phyloP scores from a whole-genome alignment of 2,888 invertebrate species.

The Caradrina clavipalpis region DNA sequence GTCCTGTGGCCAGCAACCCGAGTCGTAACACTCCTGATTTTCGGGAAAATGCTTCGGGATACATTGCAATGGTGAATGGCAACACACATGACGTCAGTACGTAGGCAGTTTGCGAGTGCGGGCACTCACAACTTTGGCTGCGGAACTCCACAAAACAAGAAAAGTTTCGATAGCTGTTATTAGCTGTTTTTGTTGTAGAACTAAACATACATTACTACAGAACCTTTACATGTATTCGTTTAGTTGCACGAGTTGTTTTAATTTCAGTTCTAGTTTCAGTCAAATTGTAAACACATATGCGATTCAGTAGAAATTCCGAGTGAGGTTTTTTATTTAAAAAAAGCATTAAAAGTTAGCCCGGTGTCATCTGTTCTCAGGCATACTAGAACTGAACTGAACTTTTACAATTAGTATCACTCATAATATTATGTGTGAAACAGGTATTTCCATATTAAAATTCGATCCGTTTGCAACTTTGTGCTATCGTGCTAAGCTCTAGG shows the following conservation, averaged over 20 bases:
- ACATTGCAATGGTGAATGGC: not conserved
- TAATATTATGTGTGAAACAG: too few relatives aligned
- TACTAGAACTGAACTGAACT: not conserved
- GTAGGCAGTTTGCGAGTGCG: not conserved
- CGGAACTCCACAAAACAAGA: conserved; percentile 32
- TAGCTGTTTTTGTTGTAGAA: conserved; percentile 15
- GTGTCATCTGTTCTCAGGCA: not conserved
- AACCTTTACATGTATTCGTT: not conserved
- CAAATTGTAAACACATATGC: too few relatives aligned
- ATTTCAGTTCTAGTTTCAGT: not conserved
- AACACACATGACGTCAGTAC: not conserved
- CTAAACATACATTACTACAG: conserved; percentile 12
- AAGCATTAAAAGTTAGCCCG: too few relatives aligned
- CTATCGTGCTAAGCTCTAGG: too few relatives aligned
- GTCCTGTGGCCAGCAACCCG: not conserved
- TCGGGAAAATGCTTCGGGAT: not conserved
- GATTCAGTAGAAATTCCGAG: too few relatives aligned
- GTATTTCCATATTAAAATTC: too few relatives aligned
- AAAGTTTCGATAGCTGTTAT: conserved; percentile 32
- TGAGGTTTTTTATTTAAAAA: too few relatives aligned
- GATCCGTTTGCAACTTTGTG: too few relatives aligned
- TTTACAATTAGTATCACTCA: too few relatives aligned
- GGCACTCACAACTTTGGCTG: conserved; percentile 19
- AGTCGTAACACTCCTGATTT: not conserved
- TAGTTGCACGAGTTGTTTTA: not conserved